phyloP scores from a whole-genome alignment of 2,797 vertebrate genomes.

The Lepilemur septentrionalis region DNA sequence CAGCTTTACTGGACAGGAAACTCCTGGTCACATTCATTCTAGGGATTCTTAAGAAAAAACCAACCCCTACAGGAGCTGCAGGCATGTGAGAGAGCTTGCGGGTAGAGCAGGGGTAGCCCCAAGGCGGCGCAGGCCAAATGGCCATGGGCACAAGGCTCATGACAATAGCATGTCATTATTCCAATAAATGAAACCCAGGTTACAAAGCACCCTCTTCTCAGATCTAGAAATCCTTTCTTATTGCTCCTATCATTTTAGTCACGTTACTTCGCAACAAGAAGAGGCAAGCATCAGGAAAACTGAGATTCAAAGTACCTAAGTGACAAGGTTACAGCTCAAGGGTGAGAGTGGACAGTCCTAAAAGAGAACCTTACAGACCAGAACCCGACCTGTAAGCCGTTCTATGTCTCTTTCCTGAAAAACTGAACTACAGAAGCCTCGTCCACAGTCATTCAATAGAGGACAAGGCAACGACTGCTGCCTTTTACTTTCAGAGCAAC shows the following conservation, averaged over 20 bases:
- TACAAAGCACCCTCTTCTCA: neutral
- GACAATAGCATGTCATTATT: neutral
- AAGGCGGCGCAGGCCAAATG: accelerated
- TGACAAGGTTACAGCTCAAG: neutral
- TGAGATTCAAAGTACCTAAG: neutral
- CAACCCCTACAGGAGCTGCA: accelerated
- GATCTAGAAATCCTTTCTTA: neutral
- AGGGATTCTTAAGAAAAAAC: neutral
- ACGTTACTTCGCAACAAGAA: neutral
- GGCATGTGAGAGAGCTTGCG: accelerated
- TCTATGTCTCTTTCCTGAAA: neutral
- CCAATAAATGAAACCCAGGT: neutral
- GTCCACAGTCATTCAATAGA: neutral
- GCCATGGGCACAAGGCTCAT: neutral
- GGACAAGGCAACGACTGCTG: too few species aligned
- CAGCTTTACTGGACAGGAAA: neutral
- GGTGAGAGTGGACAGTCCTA: neutral
- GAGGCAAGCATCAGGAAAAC: neutral
- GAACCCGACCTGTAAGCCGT: too few species aligned
- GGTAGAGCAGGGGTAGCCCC: neutral
- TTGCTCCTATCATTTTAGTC: neutral
- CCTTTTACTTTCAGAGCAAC: neutral
- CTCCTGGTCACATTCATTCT: neutral
- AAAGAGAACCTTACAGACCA: neutral
- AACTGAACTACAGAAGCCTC: neutral